Evolutionary conservation across 2,113 vertebrate species (phyloP).

Genomic region (Tursiops truncatus): DNA sequence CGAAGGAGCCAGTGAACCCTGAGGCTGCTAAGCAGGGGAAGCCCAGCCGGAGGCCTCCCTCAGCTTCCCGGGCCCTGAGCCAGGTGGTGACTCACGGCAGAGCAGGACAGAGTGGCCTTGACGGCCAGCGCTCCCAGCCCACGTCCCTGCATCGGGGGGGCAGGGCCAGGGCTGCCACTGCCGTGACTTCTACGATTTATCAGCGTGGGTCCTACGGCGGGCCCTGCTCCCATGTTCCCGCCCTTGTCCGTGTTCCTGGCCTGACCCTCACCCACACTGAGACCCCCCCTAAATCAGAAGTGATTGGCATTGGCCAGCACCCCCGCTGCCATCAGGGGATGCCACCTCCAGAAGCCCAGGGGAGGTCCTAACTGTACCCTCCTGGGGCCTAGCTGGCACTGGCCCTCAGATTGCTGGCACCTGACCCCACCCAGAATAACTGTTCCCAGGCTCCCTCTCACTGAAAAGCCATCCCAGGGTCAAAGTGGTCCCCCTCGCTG

Average conservation of each 20-base stretch:
- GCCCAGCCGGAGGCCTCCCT: background rate
- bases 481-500: fast-evolving
- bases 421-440: background rate
- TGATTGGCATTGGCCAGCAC: too few species aligned
- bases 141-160: background rate
- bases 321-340: too few species aligned
- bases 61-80: background rate
- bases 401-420: background rate
- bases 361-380: fast-evolving
- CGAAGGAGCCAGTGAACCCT: background rate
- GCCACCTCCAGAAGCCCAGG: background rate
- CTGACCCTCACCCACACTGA: background rate
- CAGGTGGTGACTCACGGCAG: conserved; percentile 7
- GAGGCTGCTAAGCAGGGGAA: background rate
- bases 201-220: fast-evolving
- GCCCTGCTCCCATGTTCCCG: fast-evolving
- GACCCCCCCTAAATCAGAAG: background rate
- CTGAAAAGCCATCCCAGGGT: background rate
- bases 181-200: too few species aligned
- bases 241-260: background rate
- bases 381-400: background rate
- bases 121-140: background rate
- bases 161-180: background rate
- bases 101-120: background rate
- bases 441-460: background rate